Conservation (phyloP, 37 sponge, comb jelly and placozoan genomes). For the Agelas oroides region DNA sequence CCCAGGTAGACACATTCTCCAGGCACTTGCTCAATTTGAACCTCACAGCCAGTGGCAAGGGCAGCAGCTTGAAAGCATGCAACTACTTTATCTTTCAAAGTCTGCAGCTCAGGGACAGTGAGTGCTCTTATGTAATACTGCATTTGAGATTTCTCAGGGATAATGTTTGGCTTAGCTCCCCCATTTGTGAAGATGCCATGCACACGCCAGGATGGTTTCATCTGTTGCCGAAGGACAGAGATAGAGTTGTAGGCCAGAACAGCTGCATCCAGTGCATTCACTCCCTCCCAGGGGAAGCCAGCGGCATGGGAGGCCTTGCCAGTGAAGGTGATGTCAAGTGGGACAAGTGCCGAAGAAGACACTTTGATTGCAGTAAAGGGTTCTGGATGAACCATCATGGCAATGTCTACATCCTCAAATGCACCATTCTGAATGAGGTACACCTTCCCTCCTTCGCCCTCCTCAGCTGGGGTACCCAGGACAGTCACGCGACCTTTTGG, state of each 20-base stretch:
- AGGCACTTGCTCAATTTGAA: conserved; percentile 42
- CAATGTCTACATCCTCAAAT: conserved; percentile 85
- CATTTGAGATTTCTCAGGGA: conserved; percentile 69
- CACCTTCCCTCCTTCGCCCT: conserved; percentile 84
- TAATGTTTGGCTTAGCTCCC: conserved; percentile 89
- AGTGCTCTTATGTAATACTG: conserved; percentile 76
- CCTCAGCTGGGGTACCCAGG: conserved; percentile 95
- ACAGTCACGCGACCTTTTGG: conserved; percentile 73
- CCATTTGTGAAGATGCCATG: conserved; percentile 90
- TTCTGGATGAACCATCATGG: conserved; percentile 96
- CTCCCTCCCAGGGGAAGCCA: conserved; percentile 86
- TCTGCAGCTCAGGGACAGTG: conserved; percentile 51
- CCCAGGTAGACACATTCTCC: conserved; percentile 23
- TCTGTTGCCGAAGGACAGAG: conserved; percentile 87
- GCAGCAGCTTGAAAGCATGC: conserved; percentile 81
- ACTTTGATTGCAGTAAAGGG: conserved; percentile 12
- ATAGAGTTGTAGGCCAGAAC: conserved; percentile 89
- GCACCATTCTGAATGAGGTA: conserved; percentile 74
- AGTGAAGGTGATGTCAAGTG: conserved; percentile 20
- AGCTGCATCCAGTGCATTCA: conserved; percentile 95
- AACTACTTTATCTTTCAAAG: conserved; percentile 49
- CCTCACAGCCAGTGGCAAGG: conserved; percentile 78
- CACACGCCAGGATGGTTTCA: conserved; percentile 86
- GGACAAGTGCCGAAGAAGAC: conserved; percentile 10
- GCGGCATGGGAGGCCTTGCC: conserved; percentile 92